Evolutionary conservation across 2,797 vertebrate genomes (phyloP), one percentile per base, ranked within the genome.

Genomic region (Chanos chanos): DNA sequence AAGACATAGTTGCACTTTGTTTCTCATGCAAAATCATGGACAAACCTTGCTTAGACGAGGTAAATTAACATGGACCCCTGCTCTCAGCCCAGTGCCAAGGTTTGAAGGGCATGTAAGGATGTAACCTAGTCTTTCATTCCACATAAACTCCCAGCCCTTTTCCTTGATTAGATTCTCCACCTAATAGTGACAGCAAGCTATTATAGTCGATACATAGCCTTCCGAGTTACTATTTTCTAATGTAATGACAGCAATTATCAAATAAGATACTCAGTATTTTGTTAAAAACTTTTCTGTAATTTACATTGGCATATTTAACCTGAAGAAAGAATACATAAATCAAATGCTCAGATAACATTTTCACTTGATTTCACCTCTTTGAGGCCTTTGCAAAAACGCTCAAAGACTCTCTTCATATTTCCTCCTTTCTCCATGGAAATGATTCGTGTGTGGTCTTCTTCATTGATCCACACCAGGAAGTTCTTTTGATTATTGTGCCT

Each of bases 71-170:
- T 92, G 91, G 24, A 92, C 91, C 0, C 91, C 90, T 0, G 91
- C 90, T 39, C 91, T 85, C 66, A 92, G 85, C 13, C 91, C 91
- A 0, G 89, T 92, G 71, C 91, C 91, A 67, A 92, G 80, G 80
- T 92, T 92, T 74, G 91, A 92, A 0, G 91, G 91, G 68, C 91
- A 92, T 24, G 90, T 90, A 53, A 92, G 79, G 82, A 91, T 82
- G 78, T 91, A 92, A 5, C 91, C 91, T 75, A 92, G 81, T 28
- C 83, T 81, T 48, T 92, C 90, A 0, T 90, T 92, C 91, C 91
- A 92, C 91, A 92, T 92, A 80, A 92, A 92, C 73, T 92, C 90
- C 91, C 90, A 92, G 75, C 91, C 91, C 56, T 82, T 86, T 45
- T 92, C 88, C 69, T 87, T 84, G 75, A 92, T 92, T 47, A 92